Percentiles rank a stretch among this genome's conserved stretches.
phyloP scores from a whole-genome alignment of 1,140 invertebrate species.

The Ladona fulva region DNA sequence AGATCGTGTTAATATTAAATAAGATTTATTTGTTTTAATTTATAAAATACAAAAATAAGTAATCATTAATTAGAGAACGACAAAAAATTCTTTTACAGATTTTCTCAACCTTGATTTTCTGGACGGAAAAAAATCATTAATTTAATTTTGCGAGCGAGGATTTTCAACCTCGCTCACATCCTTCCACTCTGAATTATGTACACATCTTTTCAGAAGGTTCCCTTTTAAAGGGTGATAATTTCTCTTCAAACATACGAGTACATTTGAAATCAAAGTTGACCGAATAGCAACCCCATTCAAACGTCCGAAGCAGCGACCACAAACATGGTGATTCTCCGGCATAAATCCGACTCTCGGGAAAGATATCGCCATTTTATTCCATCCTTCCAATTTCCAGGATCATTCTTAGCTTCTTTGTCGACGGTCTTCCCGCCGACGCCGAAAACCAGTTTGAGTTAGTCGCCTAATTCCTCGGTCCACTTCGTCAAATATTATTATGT shows the following conservation, averaged over 20 bases:
- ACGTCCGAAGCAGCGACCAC: neutral
- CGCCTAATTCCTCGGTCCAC: neutral
- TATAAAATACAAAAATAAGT: constrained; percentile 9
- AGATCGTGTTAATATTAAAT: neutral
- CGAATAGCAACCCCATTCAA: neutral
- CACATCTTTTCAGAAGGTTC: too few species aligned
- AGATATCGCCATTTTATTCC: neutral
- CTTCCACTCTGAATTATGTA: too few species aligned
- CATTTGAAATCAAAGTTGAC: too few species aligned
- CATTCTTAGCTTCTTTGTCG: neutral
- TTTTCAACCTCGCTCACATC: too few species aligned
- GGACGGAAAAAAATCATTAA: too few species aligned
- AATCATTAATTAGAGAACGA: neutral
- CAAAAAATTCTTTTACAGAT: too few species aligned
- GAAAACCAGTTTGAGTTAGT: neutral
- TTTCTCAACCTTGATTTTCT: too few species aligned
- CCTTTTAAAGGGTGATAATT: too few species aligned
- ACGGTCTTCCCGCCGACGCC: neutral
- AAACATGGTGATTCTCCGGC: too few species aligned
- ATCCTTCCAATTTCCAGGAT: neutral
- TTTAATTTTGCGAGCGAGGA: too few species aligned
- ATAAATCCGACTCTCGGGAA: too few species aligned
- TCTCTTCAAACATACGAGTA: too few species aligned
- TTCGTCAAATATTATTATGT: neutral
- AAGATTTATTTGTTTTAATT: neutral